Percentiles rank a stretch among this genome's conserved stretches.
phyloP scores from a whole-genome alignment of 2,888 invertebrate genomes.

The Nomada goodeniana region DNA sequence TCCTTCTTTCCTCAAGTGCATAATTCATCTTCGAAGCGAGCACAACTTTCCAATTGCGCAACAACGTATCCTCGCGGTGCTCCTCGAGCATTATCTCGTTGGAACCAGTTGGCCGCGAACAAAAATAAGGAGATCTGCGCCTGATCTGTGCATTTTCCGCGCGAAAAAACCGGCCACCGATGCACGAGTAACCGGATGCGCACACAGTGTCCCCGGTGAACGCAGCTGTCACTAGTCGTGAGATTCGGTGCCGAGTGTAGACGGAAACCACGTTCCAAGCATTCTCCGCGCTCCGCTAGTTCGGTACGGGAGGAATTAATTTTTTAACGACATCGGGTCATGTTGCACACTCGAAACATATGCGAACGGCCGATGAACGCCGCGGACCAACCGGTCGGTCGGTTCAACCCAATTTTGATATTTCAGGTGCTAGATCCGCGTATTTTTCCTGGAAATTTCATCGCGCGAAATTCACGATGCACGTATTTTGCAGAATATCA shows the following conservation, averaged over 20 bases:
- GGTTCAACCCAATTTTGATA: too few relatives aligned
- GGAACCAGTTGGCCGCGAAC: conserved; percentile 1
- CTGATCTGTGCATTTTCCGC: conserved; percentile 20
- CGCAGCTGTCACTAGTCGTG: conserved; percentile 45
- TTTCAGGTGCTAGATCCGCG: too few relatives aligned
- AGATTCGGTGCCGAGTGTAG: conserved; percentile 13
- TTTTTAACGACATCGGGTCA: conserved; percentile 31
- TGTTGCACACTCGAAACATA: neutral
- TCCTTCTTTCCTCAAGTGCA: neutral
- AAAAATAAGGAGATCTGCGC: neutral
- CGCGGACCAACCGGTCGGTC: neutral
- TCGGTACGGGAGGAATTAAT: conserved; percentile 35
- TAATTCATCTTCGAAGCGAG: conserved; percentile 9
- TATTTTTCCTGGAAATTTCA: too few relatives aligned
- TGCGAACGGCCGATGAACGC: neutral
- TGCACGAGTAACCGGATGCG: conserved; percentile 45
- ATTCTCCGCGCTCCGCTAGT: conserved; percentile 29
- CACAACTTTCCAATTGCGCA: conserved; percentile 14
- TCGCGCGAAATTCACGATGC: too few relatives aligned
- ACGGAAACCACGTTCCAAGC: conserved; percentile 30
- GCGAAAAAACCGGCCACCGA: conserved; percentile 28
- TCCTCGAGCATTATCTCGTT: neutral
- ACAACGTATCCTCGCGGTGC: neutral
- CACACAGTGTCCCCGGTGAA: conserved; percentile 26
- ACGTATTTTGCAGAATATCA: too few relatives aligned